phyloP scores from a whole-genome alignment of 1,140 invertebrate genomes.

The Bactericera cockerelli region DNA sequence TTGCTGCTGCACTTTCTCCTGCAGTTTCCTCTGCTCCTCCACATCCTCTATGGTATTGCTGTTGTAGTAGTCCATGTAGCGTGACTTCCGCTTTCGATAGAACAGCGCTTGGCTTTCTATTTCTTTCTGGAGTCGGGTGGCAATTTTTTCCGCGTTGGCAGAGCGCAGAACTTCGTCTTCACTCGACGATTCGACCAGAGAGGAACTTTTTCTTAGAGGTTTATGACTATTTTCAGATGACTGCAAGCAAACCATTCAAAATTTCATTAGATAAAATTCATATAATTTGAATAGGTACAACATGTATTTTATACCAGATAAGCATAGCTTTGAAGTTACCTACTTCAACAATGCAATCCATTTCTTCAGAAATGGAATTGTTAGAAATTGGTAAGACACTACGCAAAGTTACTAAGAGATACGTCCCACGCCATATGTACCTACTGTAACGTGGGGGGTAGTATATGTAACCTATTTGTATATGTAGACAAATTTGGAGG shows the following conservation, averaged over 20 bases:
- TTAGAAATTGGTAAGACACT: too few species aligned
- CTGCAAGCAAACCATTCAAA: background rate
- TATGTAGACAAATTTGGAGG: too few species aligned
- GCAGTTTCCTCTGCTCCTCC: conserved; percentile 29
- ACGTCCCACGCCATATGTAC: too few species aligned
- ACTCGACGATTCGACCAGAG: conserved; percentile 11
- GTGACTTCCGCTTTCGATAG: conserved; percentile 20
- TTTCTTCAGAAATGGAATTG: too few species aligned
- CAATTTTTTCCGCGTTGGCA: conserved; percentile 3
- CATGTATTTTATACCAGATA: too few species aligned
- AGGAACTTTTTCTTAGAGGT: conserved; percentile 8
- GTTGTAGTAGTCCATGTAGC: conserved; percentile 23
- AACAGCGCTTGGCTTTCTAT: conserved; percentile 5
- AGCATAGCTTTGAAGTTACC: too few species aligned
- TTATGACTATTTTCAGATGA: conserved; percentile 7
- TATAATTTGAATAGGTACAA: too few species aligned
- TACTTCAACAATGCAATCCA: too few species aligned
- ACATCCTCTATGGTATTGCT: conserved; percentile 19
- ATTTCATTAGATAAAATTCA: too few species aligned
- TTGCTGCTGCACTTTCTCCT: conserved; percentile 32
- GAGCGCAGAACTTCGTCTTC: conserved; percentile 16
- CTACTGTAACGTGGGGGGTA: too few species aligned
- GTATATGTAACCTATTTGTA: too few species aligned
- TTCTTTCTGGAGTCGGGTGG: conserved; percentile 8
- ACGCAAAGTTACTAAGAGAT: too few species aligned